Base-by-base conservation (phyloP, 1,140 invertebrate genomes). In the Polyergus mexicanus region DNA sequence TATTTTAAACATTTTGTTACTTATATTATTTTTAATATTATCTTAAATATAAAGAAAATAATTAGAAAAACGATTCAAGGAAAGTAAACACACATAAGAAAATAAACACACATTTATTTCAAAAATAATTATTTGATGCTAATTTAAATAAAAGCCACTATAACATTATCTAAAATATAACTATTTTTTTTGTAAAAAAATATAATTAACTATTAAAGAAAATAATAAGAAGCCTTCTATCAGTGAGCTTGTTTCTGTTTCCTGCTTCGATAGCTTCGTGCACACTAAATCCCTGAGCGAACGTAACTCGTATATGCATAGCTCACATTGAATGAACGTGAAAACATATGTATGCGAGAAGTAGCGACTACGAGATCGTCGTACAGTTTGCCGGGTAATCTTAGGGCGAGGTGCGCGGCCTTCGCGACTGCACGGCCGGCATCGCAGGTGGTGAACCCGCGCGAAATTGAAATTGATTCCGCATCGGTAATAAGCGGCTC, bases 391-490 rank as follows among this genome's bases (percentile, higher is more conserved):
- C 78, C 58, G 62, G 80, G 88, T 89, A 90, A 90, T 87, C 85
- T 84, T 54, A 38, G 54, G 78, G 56, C 76, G 78, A 89, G 87
- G 78, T 71, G 77, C 87, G 66, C 84, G 86, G 65, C 62, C 68
- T 85, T 60, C 56, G 75, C 76, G 87, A 65, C 71, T 19, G 47
- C 16, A 51, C 75, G 47, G 83, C 72, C 83, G 63, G 83, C 78
- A 86, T 90, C 88, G 88, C 89, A 90, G 89, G 89, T 88, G 89
- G 88, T 90, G 89, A 88, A 86, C 86, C 86, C 58, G 77, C 83
- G 91, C 85, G 65, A 91, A 92, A 92, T 92, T 92, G 90, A 92
- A 91, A 92, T 91, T 91, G 90, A 92, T 91, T 92, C 87, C 91
- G 90, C 87, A 87, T 91, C 87, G 89, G 91, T 92, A 91, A 92